Conservation (phyloP, 2,797 vertebrate species). For the Tympanoctomys barrerae region DNA sequence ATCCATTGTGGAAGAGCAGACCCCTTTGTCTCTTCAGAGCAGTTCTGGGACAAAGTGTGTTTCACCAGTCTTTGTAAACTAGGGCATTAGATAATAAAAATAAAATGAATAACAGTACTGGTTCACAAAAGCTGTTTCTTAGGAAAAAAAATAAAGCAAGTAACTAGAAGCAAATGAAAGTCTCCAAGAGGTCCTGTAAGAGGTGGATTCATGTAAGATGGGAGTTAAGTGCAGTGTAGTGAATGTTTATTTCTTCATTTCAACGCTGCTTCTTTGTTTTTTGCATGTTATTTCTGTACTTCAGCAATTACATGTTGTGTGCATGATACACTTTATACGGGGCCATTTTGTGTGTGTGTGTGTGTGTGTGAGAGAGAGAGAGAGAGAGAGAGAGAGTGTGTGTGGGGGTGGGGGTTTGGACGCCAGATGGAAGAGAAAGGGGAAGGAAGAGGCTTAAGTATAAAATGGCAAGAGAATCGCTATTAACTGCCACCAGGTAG, state of each 20-base stretch:
- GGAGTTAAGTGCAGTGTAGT: no score
- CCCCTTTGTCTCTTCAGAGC: not conserved
- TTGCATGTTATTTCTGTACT: rapidly evolving
- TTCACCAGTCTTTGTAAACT: not conserved
- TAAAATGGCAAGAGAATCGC: not conserved
- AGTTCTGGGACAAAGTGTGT: not conserved
- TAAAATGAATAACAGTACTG: not conserved
- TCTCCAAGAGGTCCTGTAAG: not conserved
- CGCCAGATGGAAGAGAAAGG: not conserved
- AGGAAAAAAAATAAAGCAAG: not conserved
- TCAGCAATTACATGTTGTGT: not conserved
- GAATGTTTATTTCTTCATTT: rapidly evolving
- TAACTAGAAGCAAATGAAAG: not conserved
- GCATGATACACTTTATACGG: rapidly evolving
- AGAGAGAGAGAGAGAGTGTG: not conserved
- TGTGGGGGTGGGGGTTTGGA: not conserved
- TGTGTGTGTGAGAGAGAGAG: not conserved
- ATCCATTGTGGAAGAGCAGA: not conserved
- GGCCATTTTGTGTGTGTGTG: not conserved
- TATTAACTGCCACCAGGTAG: not conserved
- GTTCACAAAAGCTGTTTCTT: not conserved
- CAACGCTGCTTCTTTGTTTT: rapidly evolving
- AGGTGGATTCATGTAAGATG: not conserved
- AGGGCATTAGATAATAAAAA: not conserved
- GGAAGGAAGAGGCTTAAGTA: not conserved